phyloP scores from a whole-genome alignment of 2,113 vertebrate species.

The Crocuta crocuta region DNA sequence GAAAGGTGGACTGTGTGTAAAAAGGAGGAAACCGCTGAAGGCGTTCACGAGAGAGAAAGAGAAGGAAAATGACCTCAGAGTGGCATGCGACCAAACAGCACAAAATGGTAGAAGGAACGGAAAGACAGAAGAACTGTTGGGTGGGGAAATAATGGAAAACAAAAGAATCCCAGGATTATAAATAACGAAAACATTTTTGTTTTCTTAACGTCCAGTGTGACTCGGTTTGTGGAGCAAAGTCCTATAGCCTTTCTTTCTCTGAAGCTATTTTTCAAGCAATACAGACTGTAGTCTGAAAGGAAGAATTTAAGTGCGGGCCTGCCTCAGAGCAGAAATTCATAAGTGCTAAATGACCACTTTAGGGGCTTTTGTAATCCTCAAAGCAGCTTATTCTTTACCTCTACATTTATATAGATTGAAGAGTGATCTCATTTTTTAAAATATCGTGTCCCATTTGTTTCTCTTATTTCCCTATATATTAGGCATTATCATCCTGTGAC shows the following conservation, averaged over 20 bases:
- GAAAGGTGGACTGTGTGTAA: neutral
- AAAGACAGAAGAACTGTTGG: neutral
- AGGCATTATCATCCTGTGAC: neutral
- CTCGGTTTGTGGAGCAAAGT: neutral
- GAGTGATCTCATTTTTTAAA: neutral
- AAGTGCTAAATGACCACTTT: neutral
- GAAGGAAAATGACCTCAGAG: neutral
- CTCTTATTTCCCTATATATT: neutral
- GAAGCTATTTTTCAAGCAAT: slow-evolving; percentile 13
- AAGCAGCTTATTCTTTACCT: neutral
- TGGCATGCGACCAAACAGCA: neutral
- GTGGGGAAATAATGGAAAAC: neutral
- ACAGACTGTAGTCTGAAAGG: neutral
- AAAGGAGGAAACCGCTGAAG: neutral
- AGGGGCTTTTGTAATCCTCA: neutral
- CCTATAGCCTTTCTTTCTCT: neutral
- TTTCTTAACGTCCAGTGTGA: neutral
- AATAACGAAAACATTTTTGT: neutral
- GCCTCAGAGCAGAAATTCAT: neutral
- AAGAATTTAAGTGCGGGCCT: neutral
- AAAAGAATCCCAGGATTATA: neutral
- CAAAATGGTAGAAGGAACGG: neutral
- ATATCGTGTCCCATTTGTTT: neutral
- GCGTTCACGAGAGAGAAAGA: neutral
- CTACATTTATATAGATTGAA: slow-evolving; percentile 8